Percentiles rank a stretch among this genome's conserved stretches.
Conservation (phyloP, 1,140 invertebrate species). For the Antheraea pernyi region DNA sequence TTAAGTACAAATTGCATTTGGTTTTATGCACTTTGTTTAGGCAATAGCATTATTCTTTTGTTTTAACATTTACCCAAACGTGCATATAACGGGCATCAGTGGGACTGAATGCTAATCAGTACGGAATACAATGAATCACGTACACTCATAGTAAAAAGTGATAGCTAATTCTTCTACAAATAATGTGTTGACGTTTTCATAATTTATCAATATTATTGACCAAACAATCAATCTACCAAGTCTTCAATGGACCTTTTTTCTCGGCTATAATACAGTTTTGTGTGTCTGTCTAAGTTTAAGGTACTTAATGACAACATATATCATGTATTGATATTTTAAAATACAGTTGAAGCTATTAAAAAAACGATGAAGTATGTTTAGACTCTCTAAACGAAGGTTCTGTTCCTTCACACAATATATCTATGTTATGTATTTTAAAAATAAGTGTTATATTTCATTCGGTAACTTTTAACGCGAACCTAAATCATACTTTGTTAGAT, state of each 20-base stretch:
- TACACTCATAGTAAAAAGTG: conserved; percentile 14
- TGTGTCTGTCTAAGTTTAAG: too few species aligned
- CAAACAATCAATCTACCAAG: too few species aligned
- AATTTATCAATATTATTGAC: background rate
- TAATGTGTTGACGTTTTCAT: background rate
- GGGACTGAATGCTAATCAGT: conserved; percentile 28
- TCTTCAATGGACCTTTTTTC: too few species aligned
- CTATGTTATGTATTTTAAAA: background rate
- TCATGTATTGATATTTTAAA: too few species aligned
- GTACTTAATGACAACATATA: too few species aligned
- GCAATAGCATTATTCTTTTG: background rate
- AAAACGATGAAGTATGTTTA: too few species aligned
- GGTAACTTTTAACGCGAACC: too few species aligned
- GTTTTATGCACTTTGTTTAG: background rate
- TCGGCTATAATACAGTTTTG: too few species aligned
- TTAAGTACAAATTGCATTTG: background rate
- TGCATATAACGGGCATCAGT: conserved; percentile 10
- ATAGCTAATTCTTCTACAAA: background rate
- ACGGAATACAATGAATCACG: conserved; percentile 21
- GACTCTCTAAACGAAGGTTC: too few species aligned
- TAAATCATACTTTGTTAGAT: too few species aligned
- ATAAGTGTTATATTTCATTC: too few species aligned
- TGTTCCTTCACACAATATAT: background rate
- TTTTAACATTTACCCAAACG: background rate
- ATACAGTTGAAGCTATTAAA: too few species aligned